Evolutionary conservation across 2,888 invertebrate species (phyloP), one percentile per base, ranked within the genome.

Genomic region (Rutpela maculata): DNA sequence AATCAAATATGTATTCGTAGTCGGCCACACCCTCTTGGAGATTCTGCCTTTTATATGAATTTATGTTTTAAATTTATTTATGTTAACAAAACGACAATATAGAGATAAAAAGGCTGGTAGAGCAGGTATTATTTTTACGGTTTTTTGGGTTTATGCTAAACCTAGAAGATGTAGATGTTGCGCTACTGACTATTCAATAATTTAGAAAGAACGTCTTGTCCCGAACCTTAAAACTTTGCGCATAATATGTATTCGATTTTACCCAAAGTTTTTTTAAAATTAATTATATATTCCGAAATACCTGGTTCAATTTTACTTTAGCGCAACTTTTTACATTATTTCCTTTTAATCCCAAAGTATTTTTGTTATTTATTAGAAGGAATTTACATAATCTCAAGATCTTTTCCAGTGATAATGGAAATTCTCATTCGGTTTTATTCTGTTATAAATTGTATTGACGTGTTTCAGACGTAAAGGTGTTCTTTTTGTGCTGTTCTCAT

Each of bases 381-480:
- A 43, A 70, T 70, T 70, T 70, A 70, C 70, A 70, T 70, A 70
- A 70, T 70, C 70, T 43, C 38, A 7, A 70, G 70, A 70, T 70
- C 38, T 43, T 62, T 26, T 70, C 50, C 59, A 10, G 10, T n/a
- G 70, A 60, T 70, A 70, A 60, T 18, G 35, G 50, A 60, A 70
- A 15, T 22, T 70, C 43, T 15, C 70, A 38, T 62, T 38, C 70
- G 70, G 38, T 26, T 67, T 67, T 67, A 55, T 67, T 50, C 43
- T 22, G 55, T n/a, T 60, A 70, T 70, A 70, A 70, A 60, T 70
- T 35, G 59, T 22, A 70, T 60, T 60, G 70, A 70, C 60, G 11
- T 38, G 43, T 60, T 60, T 17, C 50, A 43, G 60, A 50, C 57
- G 26, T 22, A 35, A n/a, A 17, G 6, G 43, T 62, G 17, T 31